Base-by-base conservation (phyloP, 2,888 invertebrate species). In the Trachelus tabidus region DNA sequence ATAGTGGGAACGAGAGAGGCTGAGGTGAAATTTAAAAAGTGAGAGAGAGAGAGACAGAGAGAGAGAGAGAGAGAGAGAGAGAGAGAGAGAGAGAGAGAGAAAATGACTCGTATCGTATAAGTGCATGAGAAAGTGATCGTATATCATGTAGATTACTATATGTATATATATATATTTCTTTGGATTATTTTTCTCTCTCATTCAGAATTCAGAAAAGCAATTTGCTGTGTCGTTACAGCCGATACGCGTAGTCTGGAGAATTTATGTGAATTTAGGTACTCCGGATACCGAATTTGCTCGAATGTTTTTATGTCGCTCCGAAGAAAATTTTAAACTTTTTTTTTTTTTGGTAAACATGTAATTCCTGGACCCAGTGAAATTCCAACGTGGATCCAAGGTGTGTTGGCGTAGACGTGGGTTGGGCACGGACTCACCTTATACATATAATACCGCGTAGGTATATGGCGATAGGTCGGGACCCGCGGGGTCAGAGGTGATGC, bases 401-500 rank as follows among this genome's bases (percentile, higher is more conserved):
- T 88, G 89, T 88, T 88, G 87, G 87, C 87, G 88, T 85, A 82
- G 81, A 86, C 87, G 88, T 88, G 87, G 89, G 87, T 83, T 84
- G 87, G 83, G 84, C 84, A 79, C 85, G 85, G 80, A 56, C 77
- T 73, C 78, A 78, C 78, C 56, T 73, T 79, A 56, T 78, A 76
- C 75, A 79, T 73, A 68, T 69, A n/a, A 34, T 30, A 73, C 71
- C 31, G 34, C 68, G 75, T 40, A 75, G 37, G 76, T 78, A 69
- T 40, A 40, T 73, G 77, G 78, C 80, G 81, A 85, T 86, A 89
- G 90, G 89, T 90, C 89, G 83, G 80, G 89, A 90, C 89, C 90
- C 82, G 79, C 79, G 84, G 87, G 89, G 91, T 90, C 90, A 90
- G 86, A 90, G 91, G 90, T 90, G 87, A 90, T 81, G 90, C 90